phyloP scores from a whole-genome alignment of 2,113 vertebrate genomes.

The Puntigrus tetrazona region DNA sequence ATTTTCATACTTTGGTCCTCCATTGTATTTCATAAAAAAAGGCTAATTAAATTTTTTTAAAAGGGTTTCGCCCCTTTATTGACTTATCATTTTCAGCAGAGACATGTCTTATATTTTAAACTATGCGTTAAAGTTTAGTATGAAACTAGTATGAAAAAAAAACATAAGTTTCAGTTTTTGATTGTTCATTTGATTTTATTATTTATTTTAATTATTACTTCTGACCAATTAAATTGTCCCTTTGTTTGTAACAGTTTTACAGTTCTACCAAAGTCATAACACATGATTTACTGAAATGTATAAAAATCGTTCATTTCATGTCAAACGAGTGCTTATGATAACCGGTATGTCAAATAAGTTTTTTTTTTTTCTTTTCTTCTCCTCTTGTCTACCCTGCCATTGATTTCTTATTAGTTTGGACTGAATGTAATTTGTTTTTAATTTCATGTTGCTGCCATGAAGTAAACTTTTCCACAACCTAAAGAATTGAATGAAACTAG shows the following conservation, averaged over 20 bases:
- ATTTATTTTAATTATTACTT: neutral
- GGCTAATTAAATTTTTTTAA: neutral
- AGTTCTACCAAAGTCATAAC: neutral
- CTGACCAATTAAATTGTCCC: neutral
- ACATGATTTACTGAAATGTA: neutral
- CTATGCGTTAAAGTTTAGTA: neutral
- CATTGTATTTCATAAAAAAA: neutral
- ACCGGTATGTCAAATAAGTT: no score
- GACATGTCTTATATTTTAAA: neutral
- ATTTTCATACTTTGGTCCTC: neutral
- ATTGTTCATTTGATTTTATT: neutral
- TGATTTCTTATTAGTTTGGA: neutral
- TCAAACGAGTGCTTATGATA: neutral
- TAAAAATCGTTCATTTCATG: neutral
- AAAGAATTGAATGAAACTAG: no score
- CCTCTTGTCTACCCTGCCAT: neutral
- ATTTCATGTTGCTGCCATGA: neutral
- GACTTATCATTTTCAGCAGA: neutral
- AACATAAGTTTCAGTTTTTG: neutral
- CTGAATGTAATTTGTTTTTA: neutral
- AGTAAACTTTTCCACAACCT: neutral
- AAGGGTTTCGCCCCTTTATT: neutral
- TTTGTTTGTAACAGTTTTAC: neutral
- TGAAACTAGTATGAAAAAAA: neutral
- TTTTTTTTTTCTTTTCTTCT: neutral